Evolutionary conservation across 2,797 vertebrate species (phyloP), one percentile per base, ranked within the genome.

Genomic region (Gadopsis marmoratus): DNA sequence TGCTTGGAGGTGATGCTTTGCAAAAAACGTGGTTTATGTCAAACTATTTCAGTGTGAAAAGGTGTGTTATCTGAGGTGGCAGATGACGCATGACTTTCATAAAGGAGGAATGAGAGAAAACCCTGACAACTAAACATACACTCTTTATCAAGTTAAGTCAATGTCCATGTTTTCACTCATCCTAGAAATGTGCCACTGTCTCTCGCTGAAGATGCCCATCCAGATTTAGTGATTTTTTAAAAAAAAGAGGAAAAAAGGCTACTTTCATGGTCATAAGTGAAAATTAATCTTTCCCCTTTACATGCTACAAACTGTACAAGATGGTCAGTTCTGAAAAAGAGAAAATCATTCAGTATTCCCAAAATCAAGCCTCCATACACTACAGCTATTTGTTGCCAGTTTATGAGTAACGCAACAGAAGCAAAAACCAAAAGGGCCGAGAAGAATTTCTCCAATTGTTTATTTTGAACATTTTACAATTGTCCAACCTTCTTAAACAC

Each of bases 1-100:
- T 37, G 29, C 19, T n/a, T n/a, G 26, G 64, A 73, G 7, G 26
- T 59, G 64, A 76, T 31, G 62, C 63, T 69, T 66, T 71, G 45
- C 11, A 39, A 13, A 56, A 63, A 55, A 14, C 54, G 26, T 35
- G 5, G 16, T 53, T 53, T 7, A 43, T 41, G 8, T 54, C 3
- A 26, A 26, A 70, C 33, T 50, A 9, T 48, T 37, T 74, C 33
- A 48, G 29, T 77, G 19, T 56, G n/a, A 61, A 23, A 54, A 64
- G 31, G 5, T 0, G 2, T 61, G 33, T 45, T 45, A 9, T 26
- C 23, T 4, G 11, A 55, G 26, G 17, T 54, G 23, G 61, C 12
- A 47, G 33, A 62, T 48, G 70, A 48, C 1, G 6, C 26, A 37
- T 23, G 53, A 35, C 29, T 65, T 69, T 29, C 17, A 55, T 12